Evolutionary conservation across 2,888 invertebrate species (phyloP).

Genomic region (Heliconius ismenius): DNA sequence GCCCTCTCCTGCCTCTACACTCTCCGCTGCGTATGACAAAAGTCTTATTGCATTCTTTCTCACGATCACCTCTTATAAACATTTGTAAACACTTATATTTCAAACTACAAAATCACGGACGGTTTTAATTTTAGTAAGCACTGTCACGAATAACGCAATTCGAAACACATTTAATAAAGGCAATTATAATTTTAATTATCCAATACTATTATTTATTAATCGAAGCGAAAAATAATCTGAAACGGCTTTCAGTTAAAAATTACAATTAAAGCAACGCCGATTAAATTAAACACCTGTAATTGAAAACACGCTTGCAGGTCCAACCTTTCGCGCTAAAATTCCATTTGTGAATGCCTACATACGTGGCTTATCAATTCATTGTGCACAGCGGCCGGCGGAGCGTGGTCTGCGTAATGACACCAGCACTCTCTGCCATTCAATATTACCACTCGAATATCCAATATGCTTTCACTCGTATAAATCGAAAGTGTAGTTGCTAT

Average conservation of each 20-base stretch:
- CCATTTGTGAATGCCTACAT: conserved; percentile 48
- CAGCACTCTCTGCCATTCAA: conserved; percentile 56
- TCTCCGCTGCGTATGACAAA: conserved; percentile 51
- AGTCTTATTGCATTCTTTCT: conserved; percentile 52
- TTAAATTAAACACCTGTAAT: conserved; percentile 43
- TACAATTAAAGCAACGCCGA: conserved; percentile 36
- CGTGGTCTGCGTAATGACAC: conserved; percentile 38
- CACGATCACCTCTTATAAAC: conserved; percentile 17
- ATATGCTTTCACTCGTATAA: conserved; percentile 56
- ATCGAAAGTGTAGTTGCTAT: conserved; percentile 51
- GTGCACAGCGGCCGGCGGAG: conserved; percentile 47
- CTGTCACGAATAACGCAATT: background rate
- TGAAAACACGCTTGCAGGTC: conserved; percentile 36
- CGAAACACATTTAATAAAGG: conserved; percentile 18
- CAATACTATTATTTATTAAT: conserved; percentile 28
- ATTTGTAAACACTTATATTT: background rate
- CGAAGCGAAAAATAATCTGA: conserved; percentile 14
- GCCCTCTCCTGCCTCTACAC: conserved; percentile 30
- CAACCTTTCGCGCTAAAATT: conserved; percentile 42
- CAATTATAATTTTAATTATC: conserved; percentile 13
- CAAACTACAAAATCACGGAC: background rate
- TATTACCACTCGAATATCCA: conserved; percentile 71
- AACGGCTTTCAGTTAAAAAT: conserved; percentile 28
- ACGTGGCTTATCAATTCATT: conserved; percentile 53
- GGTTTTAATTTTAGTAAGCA: background rate